Evolutionary conservation across 1,140 invertebrate genomes (phyloP), one percentile per base, ranked within the genome.

Genomic region (Ostrea denselamellosa): DNA sequence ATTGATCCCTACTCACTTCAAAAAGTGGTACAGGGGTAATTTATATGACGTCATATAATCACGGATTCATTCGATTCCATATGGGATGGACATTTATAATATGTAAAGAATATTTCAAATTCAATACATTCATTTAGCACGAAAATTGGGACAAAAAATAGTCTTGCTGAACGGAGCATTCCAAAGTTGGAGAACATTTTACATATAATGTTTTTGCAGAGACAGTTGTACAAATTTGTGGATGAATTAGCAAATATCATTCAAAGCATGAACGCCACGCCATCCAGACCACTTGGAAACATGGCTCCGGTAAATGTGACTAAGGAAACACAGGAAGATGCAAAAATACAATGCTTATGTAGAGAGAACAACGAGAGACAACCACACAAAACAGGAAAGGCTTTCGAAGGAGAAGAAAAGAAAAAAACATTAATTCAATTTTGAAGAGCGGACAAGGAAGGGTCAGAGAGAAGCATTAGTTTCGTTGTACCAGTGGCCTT

Each of bases 221-320:
- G 25, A 22, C 25, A 87, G 12, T 65, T 56, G 8, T 87, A 84
- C 71, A 51, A 12, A 68, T 87, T 83, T 82, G 62, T 87, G n/a
- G 77, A 87, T 51, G 28, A 83, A 22, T 62, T 87, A 22, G 54
- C 34, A 65, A n/a, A 83, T 28, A 87, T 87, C 17, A 84, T 53
- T 5, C 56, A 52, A 51, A 68, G 44, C 28, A 84, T 84, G 44
- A 87, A 87, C 56, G 34, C 83, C 58, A 84, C 82, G 12, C 86
- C 82, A 28, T 54, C 81, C 22, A 44, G 53, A 84, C 51, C 86
- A 8, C 25, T 87, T 17, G 82, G 82, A 34, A 53, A 56, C n/a
- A 84, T 87, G 54, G 54, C 86, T 56, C 86, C 86, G 8, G 52
- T 82, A 65, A 12, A 62, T 25, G 82, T 87, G 28, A 87, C 83